These are phyloP conservation scores for Equus quagga DNA, from an alignment of 2,113 vertebrate species.

Conservation along the genomic window DNA sequence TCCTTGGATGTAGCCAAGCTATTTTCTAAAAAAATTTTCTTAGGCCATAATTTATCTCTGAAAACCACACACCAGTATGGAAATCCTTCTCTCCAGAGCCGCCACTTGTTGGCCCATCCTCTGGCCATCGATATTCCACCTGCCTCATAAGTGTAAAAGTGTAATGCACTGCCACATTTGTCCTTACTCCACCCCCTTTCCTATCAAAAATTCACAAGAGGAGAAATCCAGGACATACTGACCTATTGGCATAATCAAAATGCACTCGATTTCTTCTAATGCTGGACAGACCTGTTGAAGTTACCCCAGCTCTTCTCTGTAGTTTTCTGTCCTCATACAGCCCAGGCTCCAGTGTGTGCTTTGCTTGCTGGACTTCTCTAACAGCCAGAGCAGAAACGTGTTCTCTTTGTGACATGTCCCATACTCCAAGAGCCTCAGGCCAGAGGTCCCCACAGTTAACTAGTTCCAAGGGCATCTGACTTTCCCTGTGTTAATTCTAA, in stretches of 20 bases:
- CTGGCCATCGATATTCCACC: no score
- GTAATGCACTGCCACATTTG: neutral
- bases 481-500: constrained; percentile 7
- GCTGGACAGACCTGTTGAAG: neutral
- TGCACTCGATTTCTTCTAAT: neutral
- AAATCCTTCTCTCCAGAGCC: neutral
- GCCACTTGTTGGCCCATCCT: neutral
- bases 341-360: neutral
- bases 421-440: neutral
- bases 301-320: neutral
- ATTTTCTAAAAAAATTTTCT: neutral
- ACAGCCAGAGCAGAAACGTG: neutral
- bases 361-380: neutral
- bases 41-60: neutral
- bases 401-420: neutral
- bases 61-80: neutral
- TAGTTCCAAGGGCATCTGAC: neutral
- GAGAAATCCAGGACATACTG: neutral
- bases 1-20: neutral
- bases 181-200: neutral
- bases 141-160: neutral
- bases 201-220: neutral
- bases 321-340: neutral
- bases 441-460: neutral
- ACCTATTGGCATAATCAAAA: neutral